Evolutionary conservation across 2,797 vertebrate species (phyloP), one percentile per base, ranked within the genome.

Genomic region (Chrysocyon brachyurus): DNA sequence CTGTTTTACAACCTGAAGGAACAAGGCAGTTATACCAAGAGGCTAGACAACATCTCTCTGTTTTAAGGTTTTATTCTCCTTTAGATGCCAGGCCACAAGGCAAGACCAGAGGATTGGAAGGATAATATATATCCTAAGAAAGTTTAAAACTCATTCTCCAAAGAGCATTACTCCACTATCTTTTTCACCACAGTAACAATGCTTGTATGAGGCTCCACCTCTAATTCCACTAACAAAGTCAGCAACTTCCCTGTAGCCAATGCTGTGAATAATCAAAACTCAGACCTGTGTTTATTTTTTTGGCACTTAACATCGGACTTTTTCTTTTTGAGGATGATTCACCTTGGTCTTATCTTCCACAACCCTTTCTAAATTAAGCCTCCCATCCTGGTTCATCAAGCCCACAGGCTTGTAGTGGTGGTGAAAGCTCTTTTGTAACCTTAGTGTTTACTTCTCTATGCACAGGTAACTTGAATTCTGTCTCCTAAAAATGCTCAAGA

Each of bases 391-490:
- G 9, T 36, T 94, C 63, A 73, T 90, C 31, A 91, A 91, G 49
- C 24, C 12, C 31, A 83, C 2, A 61, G 26, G 46, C 16, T 68
- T 90, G 12, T 24, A 28, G 6, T 3, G 28, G 17, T 28, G 10
- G 6, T 72, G 57, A n/a, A 11, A 78, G 72, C 1, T 81, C 24
- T 78, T 78, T 57, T 85, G 31, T 52, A 79, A 92, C 17, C 17
- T 78, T 79, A 56, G 8, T 59, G 24, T 88, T 78, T 85, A 49
- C 75, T 81, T 94, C 56, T 91, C 36, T 64, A 59, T 31, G 79
- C 22, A 91, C 10, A 85, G 22, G 31, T 72, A 96, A 89, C 17
- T 31, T 90, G 81, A 95, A 96, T 91, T 96, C 12, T 12, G 5
- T 73, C 28, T 70, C 33, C 66, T 87, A 54, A 96, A 68, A 86